phyloP scores from a whole-genome alignment of 2,888 invertebrate species.

The Phorcus lineatus region DNA sequence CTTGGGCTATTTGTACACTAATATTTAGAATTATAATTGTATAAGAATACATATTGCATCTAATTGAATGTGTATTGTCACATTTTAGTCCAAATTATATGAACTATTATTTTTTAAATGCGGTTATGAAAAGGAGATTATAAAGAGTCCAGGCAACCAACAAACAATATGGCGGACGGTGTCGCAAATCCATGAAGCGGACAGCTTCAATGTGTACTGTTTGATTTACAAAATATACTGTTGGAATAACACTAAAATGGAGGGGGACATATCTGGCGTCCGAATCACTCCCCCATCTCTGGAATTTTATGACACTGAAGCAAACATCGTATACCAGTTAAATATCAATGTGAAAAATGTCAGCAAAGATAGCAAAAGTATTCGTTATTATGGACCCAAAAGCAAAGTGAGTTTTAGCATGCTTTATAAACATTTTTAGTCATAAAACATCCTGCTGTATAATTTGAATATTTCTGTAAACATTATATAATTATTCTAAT shows the following conservation, averaged over 20 bases:
- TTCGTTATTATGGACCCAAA: slow-evolving; percentile 73
- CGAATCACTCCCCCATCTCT: slow-evolving; percentile 70
- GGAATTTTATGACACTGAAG: slow-evolving; percentile 70
- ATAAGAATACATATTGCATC: neutral
- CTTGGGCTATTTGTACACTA: no score
- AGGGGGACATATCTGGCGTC: slow-evolving; percentile 70
- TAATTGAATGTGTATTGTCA: neutral
- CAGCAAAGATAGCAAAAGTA: slow-evolving; percentile 68
- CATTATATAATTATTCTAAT: no score
- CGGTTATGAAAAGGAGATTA: slow-evolving; percentile 25
- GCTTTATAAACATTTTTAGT: no score
- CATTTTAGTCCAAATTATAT: neutral
- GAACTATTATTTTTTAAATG: slow-evolving; percentile 27
- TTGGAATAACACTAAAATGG: slow-evolving; percentile 50
- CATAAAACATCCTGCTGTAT: no score
- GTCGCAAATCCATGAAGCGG: neutral
- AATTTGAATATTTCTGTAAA: no score
- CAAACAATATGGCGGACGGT: slow-evolving; percentile 66
- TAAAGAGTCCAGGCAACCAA: slow-evolving; percentile 63
- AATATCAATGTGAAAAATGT: slow-evolving; percentile 73
- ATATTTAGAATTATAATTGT: slow-evolving; percentile 1
- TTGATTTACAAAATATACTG: neutral
- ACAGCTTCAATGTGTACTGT: neutral
- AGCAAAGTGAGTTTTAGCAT: slow-evolving; percentile 59
- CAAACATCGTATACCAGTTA: slow-evolving; percentile 59